These are phyloP conservation scores for Chitala chitala DNA, from an alignment of 2,113 vertebrate genomes.

Conservation along the genomic window DNA sequence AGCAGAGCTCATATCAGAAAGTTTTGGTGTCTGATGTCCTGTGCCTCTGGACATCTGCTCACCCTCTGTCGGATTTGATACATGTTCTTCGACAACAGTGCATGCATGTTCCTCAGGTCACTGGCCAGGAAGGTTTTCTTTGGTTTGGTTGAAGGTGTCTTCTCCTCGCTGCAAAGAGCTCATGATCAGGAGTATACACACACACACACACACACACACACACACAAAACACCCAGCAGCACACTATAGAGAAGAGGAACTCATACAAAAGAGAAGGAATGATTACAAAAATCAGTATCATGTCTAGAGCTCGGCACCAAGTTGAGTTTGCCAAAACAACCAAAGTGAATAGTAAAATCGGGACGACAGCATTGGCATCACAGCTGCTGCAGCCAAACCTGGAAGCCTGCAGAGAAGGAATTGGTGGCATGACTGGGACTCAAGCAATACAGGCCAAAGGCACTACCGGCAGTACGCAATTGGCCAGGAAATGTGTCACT, in stretches of 20 bases:
- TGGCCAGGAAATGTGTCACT: conserved; percentile 35
- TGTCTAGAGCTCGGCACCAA: no score
- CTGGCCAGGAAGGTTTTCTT: conserved; percentile 66
- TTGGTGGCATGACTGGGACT: neutral
- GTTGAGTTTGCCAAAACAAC: conserved; percentile 13
- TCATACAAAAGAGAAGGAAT: no score
- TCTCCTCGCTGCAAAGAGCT: conserved; percentile 51
- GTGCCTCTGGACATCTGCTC: conserved; percentile 43
- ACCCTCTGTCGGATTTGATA: conserved; percentile 91
- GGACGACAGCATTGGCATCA: no score
- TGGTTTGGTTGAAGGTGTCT: conserved; percentile 59
- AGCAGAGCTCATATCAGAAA: no score
- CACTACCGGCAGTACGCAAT: no score
- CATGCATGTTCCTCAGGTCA: conserved; percentile 83
- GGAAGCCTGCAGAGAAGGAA: neutral
- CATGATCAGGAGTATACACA: conserved; percentile 8
- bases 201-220: no score
- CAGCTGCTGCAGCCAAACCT: neutral
- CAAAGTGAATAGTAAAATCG: neutral
- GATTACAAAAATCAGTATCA: no score
- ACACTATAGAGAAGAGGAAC: no score
- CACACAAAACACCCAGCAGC: neutral
- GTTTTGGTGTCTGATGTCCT: neutral
- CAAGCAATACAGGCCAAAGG: neutral
- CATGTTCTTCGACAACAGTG: conserved; percentile 91